A percentile compares a stretch with the other conserved stretches of the same genome.
These are phyloP conservation scores for Dicranocentrus wangi DNA, from an alignment of 2,888 invertebrate species.

Conservation along the genomic window DNA sequence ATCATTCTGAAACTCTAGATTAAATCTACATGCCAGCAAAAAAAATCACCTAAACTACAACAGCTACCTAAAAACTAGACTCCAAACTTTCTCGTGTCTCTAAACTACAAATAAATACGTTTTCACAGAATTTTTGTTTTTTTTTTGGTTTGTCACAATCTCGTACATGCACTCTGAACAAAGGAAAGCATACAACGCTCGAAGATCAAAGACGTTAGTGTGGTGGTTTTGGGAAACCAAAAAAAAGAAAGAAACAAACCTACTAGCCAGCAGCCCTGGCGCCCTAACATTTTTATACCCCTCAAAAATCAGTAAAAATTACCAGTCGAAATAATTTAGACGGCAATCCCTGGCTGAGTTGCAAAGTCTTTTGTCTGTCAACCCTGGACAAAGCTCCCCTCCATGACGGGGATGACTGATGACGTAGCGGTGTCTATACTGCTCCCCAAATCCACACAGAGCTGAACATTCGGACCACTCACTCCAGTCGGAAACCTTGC, in stretches of 20 bases:
- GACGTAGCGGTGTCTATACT: conserved; percentile 73
- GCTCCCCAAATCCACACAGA: conserved; percentile 75
- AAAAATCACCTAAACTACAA: too few species aligned
- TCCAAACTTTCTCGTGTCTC: too few species aligned
- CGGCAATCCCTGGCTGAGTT: conserved; percentile 72
- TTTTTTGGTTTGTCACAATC: too few species aligned
- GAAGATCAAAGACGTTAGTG: too few species aligned
- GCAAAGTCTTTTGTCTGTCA: conserved; percentile 73
- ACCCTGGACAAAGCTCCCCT: conserved; percentile 74
- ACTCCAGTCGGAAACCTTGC: conserved; percentile 73
- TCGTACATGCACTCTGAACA: too few species aligned
- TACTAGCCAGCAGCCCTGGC: too few species aligned
- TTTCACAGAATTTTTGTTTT: neutral
- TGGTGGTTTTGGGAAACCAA: too few species aligned
- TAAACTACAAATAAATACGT: conserved; percentile 13
- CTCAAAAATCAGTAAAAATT: conserved; percentile 26
- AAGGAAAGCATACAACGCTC: too few species aligned
- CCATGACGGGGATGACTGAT: conserved; percentile 73
- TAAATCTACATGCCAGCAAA: too few species aligned
- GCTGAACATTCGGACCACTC: conserved; percentile 73
- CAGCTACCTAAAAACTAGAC: too few species aligned
- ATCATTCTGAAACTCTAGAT: neutral
- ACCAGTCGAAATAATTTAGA: conserved; percentile 74
- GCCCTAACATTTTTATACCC: too few species aligned
- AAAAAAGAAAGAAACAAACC: too few species aligned